Evolutionary conservation across 2,888 invertebrate species (phyloP).

Genomic region (Scaptomyza caliginosa): DNA sequence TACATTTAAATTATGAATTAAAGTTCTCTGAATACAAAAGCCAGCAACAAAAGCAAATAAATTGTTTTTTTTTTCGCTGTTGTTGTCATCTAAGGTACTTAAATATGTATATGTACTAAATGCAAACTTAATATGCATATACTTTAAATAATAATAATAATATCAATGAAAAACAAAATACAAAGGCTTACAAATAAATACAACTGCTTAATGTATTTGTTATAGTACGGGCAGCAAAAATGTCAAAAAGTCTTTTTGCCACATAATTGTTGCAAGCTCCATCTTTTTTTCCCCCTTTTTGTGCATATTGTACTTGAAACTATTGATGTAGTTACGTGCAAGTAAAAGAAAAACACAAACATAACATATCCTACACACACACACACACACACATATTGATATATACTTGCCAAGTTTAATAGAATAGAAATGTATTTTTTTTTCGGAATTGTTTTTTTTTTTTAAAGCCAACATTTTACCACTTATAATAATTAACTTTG

Average conservation of each 20-base stretch:
- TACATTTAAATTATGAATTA: conserved; percentile 36
- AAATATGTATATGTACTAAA: conserved; percentile 22
- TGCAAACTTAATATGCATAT: conserved; percentile 15
- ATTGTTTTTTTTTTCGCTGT: conserved; percentile 7
- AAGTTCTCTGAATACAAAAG: conserved; percentile 2
- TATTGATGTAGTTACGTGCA: conserved; percentile 27
- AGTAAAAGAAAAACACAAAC: conserved; percentile 34
- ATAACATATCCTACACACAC: conserved; percentile 62
- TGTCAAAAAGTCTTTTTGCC: conserved; percentile 4
- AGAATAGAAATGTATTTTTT: conserved; percentile 20
- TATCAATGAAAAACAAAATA: background rate
- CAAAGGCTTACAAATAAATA: conserved; percentile 13
- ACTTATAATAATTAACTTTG: conserved; percentile 46
- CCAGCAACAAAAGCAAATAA: conserved; percentile 13
- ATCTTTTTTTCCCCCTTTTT: conserved; percentile 4
- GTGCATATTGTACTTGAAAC: conserved; percentile 24
- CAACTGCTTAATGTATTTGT: conserved; percentile 34
- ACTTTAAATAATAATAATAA: background rate
- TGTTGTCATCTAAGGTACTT: conserved; percentile 41
- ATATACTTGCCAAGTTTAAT: conserved; percentile 46
- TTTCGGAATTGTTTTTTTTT: conserved; percentile 55
- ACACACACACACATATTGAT: conserved; percentile 30
- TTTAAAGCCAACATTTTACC: conserved; percentile 37
- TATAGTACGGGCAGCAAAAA: conserved; percentile 14
- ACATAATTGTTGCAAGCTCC: conserved; percentile 8